A percentile compares a stretch with the other conserved stretches of the same genome.
Conservation (phyloP, 2,888 invertebrate species). For the Lamellibrachia columna region DNA sequence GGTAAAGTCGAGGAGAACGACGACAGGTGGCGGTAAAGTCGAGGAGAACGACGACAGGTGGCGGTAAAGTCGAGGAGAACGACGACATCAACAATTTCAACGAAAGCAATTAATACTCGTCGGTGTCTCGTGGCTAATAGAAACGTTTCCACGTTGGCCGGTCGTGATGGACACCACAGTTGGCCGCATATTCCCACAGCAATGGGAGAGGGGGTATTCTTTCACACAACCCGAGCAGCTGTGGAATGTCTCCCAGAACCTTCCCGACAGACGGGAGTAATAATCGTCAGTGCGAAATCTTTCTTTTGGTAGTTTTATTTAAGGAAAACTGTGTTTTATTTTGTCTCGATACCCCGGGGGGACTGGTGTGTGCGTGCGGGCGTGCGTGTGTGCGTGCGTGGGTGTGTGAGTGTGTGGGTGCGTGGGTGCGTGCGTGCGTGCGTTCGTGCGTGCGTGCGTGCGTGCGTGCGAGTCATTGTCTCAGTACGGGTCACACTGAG, state of each 20-base stretch:
- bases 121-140: not conserved
- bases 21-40: not conserved
- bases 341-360: not conserved
- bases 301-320: not conserved
- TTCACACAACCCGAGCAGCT: not conserved
- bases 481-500: not conserved
- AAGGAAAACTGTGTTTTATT: not conserved
- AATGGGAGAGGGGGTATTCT: not conserved
- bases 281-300: not conserved
- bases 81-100: not conserved
- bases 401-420: too few species aligned
- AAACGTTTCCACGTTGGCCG: not conserved
- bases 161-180: not conserved
- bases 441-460: too few species aligned
- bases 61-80: not conserved
- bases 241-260: not conserved
- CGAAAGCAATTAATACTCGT: not conserved
- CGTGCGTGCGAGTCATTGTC: not conserved
- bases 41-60: not conserved
- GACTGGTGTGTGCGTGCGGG: not conserved
- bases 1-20: not conserved
- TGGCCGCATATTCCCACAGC: not conserved
- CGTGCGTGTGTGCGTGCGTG: too few species aligned
- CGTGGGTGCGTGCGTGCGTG: too few species aligned
- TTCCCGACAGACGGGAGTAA: not conserved